Base-by-base conservation (phyloP, 1,140 invertebrate species). In the Drosophila bocqueti region DNA sequence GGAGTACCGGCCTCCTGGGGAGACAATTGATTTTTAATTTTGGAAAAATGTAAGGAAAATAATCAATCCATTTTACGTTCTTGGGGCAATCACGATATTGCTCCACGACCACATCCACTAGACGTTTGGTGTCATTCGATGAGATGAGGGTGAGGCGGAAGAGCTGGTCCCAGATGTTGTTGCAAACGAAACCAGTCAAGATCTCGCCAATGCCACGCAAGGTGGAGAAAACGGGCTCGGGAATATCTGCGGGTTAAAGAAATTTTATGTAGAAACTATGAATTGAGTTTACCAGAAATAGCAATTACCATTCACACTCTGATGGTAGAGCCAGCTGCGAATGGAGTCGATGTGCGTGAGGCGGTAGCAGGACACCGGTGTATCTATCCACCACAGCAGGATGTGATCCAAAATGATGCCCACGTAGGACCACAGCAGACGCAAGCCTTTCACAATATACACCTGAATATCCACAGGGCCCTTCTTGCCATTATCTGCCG, bases 351-450 rank as follows among this genome's bases (percentile, higher is more conserved):
- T 95, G 21, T 95, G 95, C 63, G 95, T 95, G 16, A 96, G 94
- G 59, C 95, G 94, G 91, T 94, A 94, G 42, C 94, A 94, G 21
- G 95, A 95, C 8, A 96, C 93, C 0, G 96, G 95, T 67, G 94
- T 95, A 2, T 95, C 92, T 8, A 95, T 95, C 96, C 96, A 97
- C 96, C 96, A 97, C 2, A 97, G 93, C n/a, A 97, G 93, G 7
- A 96, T 95, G 76, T 97, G 96, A 85, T 97, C 96, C 50, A 96
- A 92, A 84, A 95, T 96, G 46, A 95, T 95, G 5, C 96, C 96
- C 5, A 96, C 95, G 73, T 96, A 95, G 3, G 95, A 95, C 96
- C 96, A 97, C 18, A 96, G 86, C 8, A 95, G 92, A 76, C 95
- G 94, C 76, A 95, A 93, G 58, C 95, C 96, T 60, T 95, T 95